Conservation (phyloP, 2,113 vertebrate genomes). For the Hemicordylus capensis region DNA sequence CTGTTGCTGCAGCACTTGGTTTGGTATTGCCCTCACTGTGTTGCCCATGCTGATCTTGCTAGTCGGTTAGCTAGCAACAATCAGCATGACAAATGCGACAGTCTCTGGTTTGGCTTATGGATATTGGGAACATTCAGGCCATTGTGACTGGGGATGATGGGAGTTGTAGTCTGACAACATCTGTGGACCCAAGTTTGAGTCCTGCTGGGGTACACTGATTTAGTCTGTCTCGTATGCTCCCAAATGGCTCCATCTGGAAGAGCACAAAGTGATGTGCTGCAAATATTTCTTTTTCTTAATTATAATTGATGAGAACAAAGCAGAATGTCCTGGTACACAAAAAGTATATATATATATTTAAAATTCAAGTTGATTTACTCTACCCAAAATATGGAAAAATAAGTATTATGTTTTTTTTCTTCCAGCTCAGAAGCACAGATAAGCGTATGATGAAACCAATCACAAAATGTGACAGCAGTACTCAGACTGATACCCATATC, state of each 20-base stretch:
- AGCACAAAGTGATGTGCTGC: background rate
- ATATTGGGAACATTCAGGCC: too few relatives aligned
- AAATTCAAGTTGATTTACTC: background rate
- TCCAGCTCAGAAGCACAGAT: constrained; percentile 74
- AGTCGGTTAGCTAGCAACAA: too few relatives aligned
- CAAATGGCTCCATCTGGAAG: background rate
- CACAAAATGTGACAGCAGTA: constrained; percentile 78
- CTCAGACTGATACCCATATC: constrained; percentile 92
- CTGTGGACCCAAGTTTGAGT: too few relatives aligned
- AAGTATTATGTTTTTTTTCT: constrained; percentile 33
- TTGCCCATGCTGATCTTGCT: background rate
- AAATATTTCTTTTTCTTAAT: background rate
- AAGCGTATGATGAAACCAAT: constrained; percentile 67
- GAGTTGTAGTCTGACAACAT: too few relatives aligned
- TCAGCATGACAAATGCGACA: background rate
- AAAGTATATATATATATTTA: background rate
- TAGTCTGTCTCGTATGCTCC: too few relatives aligned
- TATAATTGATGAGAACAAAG: background rate
- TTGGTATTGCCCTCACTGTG: background rate
- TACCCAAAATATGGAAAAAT: background rate
- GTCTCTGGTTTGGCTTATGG: background rate
- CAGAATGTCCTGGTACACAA: background rate
- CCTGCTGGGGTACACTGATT: background rate
- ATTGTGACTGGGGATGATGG: too few relatives aligned
- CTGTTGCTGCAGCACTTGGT: background rate